phyloP scores from a whole-genome alignment of 2,888 invertebrate species.

The Clepsis dumicolana region DNA sequence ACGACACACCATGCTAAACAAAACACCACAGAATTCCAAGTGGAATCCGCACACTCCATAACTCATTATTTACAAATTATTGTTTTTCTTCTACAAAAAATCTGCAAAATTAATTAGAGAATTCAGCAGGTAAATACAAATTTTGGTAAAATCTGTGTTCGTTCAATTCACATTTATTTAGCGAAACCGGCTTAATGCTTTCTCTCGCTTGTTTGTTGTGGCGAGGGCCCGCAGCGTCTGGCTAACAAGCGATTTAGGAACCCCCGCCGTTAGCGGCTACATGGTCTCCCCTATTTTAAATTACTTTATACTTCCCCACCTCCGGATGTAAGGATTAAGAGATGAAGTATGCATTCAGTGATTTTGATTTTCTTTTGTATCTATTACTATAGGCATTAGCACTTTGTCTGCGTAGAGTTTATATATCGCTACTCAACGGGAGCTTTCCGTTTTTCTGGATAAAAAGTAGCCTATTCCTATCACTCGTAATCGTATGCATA shows the following conservation, averaged over 20 bases:
- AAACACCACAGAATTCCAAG: too few relatives aligned
- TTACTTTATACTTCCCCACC: conserved; percentile 33
- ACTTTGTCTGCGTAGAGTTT: neutral
- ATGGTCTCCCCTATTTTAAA: conserved; percentile 40
- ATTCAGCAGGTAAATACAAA: too few relatives aligned
- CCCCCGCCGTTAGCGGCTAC: conserved; percentile 28
- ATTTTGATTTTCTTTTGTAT: neutral
- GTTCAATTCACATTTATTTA: neutral
- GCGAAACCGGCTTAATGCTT: conserved; percentile 8
- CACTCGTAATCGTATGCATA: too few relatives aligned
- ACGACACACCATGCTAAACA: too few relatives aligned
- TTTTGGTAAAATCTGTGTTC: neutral
- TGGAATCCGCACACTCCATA: too few relatives aligned
- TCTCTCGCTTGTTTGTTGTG: conserved; percentile 23
- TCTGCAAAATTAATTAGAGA: too few relatives aligned
- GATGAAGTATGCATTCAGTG: conserved; percentile 2
- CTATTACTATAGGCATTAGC: neutral
- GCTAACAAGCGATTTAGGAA: conserved; percentile 40
- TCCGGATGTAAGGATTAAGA: conserved; percentile 31
- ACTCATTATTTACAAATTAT: too few relatives aligned
- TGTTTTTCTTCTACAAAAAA: too few relatives aligned
- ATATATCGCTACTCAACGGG: neutral
- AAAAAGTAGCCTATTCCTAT: too few relatives aligned
- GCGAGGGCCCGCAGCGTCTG: conserved; percentile 24
- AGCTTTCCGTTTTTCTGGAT: neutral